Conservation (phyloP, 2,797 vertebrate species). For the Hirundo rustica region DNA sequence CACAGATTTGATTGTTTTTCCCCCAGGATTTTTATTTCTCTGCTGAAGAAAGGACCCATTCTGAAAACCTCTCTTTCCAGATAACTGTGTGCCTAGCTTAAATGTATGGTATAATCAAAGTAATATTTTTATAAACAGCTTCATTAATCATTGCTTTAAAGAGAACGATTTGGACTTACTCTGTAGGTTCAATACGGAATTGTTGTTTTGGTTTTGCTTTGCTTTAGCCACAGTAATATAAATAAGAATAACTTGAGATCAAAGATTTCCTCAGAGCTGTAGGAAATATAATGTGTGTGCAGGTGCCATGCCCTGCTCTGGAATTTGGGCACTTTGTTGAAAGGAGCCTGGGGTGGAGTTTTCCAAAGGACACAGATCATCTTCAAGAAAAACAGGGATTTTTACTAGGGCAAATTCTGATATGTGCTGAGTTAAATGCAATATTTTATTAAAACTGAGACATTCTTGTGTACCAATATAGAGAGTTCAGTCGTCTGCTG, state of each 20-base stretch:
- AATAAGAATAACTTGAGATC: constrained; percentile 26
- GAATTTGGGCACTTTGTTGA: background rate
- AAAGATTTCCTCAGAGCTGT: constrained; percentile 39
- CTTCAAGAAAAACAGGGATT: constrained; percentile 5
- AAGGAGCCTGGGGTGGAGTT: background rate
- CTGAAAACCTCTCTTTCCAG: constrained; percentile 4
- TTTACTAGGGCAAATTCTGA: constrained; percentile 8
- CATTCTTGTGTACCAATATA: background rate
- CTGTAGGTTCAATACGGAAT: background rate
- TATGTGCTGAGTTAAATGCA: constrained; percentile 52
- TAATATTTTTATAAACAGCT: constrained; percentile 35
- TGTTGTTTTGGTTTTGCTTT: background rate
- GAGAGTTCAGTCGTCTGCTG: constrained; percentile 43
- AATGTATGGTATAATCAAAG: background rate
- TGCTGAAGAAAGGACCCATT: background rate
- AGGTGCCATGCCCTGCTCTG: background rate
- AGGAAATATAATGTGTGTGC: background rate
- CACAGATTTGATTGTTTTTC: background rate
- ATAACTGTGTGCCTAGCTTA: background rate
- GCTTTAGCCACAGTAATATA: constrained; percentile 14
- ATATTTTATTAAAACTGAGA: constrained; percentile 48
- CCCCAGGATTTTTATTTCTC: background rate
- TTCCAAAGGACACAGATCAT: constrained; percentile 16
- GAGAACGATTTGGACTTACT: constrained; percentile 21
- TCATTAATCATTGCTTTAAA: constrained; percentile 33